A percentile compares a stretch with the other conserved stretches of the same genome.
Evolutionary conservation across 2,888 invertebrate species (phyloP).

Genomic region (Hymenopus coronatus): DNA sequence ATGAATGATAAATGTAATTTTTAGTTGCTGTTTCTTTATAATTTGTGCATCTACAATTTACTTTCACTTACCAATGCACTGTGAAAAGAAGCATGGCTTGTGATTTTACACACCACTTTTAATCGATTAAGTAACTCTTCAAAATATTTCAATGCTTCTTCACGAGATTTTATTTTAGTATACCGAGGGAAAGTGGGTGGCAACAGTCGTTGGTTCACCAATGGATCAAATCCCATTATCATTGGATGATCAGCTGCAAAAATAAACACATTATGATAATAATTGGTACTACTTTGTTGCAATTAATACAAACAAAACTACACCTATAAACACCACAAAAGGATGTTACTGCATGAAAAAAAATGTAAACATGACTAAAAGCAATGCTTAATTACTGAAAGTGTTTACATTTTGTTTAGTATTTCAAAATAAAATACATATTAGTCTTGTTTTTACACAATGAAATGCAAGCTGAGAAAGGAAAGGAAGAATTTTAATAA

Average conservation of each 20-base stretch:
- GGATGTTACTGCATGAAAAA: no score
- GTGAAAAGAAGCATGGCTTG: conserved; percentile 74
- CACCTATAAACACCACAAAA: no score
- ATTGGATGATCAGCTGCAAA: conserved; percentile 63
- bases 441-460: no score
- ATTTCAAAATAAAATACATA: no score
- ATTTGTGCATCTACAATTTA: background rate
- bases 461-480: no score
- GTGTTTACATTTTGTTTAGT: no score
- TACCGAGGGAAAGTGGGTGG: conserved; percentile 99
- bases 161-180: conserved; percentile 77
- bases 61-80: conserved; percentile 65
- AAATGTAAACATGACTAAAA: no score
- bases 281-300: background rate
- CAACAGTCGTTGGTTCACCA: conserved; percentile 89
- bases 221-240: conserved; percentile 89
- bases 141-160: conserved; percentile 76
- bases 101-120: conserved; percentile 77
- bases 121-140: conserved; percentile 79
- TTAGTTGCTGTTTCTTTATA: background rate
- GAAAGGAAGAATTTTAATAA: no score
- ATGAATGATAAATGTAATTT: background rate
- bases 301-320: background rate
- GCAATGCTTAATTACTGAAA: no score
- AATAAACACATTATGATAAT: background rate